Conservation (phyloP, 2,888 invertebrate genomes). For the Parelbella ahira region DNA sequence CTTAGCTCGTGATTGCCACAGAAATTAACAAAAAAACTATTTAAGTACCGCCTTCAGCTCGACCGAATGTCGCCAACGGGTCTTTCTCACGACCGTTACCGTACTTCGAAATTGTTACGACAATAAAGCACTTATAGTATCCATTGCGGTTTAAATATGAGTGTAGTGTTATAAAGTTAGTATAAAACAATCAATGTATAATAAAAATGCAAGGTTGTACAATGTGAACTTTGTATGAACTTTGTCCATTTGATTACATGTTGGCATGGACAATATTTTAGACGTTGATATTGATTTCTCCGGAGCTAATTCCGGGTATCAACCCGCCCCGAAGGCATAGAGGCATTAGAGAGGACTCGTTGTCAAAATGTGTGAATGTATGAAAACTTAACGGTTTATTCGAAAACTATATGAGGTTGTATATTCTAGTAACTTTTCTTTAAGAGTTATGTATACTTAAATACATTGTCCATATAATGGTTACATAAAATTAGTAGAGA, state of each 20-base stretch:
- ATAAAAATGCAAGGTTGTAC: no score
- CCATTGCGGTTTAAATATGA: not conserved
- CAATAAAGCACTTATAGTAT: not conserved
- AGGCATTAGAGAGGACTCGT: conserved; percentile 44
- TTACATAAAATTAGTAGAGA: no score
- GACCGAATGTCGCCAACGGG: conserved; percentile 51
- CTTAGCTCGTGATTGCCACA: conserved; percentile 36
- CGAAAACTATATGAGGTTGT: conserved; percentile 5
- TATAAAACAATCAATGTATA: no score
- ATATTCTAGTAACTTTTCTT: no score
- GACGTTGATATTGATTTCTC: conserved; percentile 60
- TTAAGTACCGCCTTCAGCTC: conserved; percentile 35
- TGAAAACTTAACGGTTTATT: conserved; percentile 17
- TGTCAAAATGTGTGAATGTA: conserved; percentile 27
- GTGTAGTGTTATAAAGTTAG: no score
- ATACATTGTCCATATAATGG: no score
- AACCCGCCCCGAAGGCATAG: conserved; percentile 41
- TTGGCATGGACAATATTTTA: conserved; percentile 54
- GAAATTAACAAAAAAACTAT: conserved; percentile 29
- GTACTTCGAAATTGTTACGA: not conserved
- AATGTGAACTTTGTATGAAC: no score
- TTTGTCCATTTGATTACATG: conserved; percentile 52
- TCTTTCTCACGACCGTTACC: conserved; percentile 53
- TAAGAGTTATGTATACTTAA: no score
- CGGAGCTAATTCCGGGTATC: conserved; percentile 47